Conservation (phyloP, 2,797 vertebrate species). For the Bradypus variegatus region DNA sequence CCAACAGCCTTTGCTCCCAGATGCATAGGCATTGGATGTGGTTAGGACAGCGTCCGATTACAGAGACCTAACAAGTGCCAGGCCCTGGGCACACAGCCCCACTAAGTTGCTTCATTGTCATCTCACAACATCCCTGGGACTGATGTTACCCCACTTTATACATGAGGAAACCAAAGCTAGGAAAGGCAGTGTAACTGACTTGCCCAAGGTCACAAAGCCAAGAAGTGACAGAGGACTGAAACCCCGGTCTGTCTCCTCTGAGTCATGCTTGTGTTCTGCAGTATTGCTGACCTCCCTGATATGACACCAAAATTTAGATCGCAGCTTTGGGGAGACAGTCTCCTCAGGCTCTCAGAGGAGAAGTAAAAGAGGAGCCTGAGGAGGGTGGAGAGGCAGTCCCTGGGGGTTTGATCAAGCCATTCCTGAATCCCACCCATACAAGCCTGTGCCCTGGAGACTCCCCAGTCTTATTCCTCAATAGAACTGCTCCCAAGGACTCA, state of each 20-base stretch:
- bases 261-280: background rate
- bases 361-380: background rate
- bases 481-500: background rate
- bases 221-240: background rate
- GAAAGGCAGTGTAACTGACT: background rate
- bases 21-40: fast-evolving
- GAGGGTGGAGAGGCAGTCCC: background rate
- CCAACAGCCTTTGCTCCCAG: too few species aligned
- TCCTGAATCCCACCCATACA: background rate
- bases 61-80: too few species aligned
- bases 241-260: background rate
- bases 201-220: background rate
- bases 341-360: background rate
- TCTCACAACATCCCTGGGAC: background rate
- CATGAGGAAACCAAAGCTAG: background rate
- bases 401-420: conserved; percentile 10
- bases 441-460: background rate
- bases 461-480: background rate
- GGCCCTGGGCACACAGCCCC: background rate
- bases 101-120: background rate
- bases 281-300: background rate
- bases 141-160: background rate
- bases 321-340: background rate
- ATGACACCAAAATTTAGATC: background rate
- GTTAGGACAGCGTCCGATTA: background rate